A percentile compares a stretch with the other conserved stretches of the same genome.
Conservation (phyloP, 2,888 invertebrate genomes). For the Hypomecis punctinalis region DNA sequence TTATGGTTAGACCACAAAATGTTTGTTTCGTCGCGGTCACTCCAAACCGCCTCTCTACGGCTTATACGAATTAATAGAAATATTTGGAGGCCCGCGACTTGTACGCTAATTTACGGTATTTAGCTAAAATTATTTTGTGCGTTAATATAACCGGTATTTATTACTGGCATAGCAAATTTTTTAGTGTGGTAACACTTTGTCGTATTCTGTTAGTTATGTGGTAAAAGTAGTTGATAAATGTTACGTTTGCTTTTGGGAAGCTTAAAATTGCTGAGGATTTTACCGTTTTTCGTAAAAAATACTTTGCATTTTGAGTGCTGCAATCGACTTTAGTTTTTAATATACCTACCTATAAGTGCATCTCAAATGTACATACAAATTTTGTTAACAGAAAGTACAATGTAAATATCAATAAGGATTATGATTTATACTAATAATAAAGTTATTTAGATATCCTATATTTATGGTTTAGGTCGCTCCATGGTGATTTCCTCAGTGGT, state of each 20-base stretch:
- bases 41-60: conserved; percentile 57
- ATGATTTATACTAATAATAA: neutral
- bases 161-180: conserved; percentile 77
- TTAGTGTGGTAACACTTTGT: conserved; percentile 77
- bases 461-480: conserved; percentile 2
- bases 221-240: conserved; percentile 69
- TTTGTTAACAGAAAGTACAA: conserved; percentile 29
- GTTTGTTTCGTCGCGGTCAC: conserved; percentile 62
- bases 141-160: conserved; percentile 55
- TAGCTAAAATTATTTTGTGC: conserved; percentile 55
- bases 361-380: conserved; percentile 23
- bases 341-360: neutral
- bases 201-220: conserved; percentile 75
- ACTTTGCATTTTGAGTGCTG: neutral
- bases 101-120: conserved; percentile 43
- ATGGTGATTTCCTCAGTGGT: conserved; percentile 46
- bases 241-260: conserved; percentile 73
- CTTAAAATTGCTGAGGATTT: conserved; percentile 54
- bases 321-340: too few species aligned
- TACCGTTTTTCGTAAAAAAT: conserved; percentile 28
- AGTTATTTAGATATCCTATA: neutral
- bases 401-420: conserved; percentile 39
- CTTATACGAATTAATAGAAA: conserved; percentile 69
- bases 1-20: conserved; percentile 76
- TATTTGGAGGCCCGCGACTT: conserved; percentile 62